A percentile compares a stretch with the other conserved stretches of the same genome.
Evolutionary conservation across 1,140 invertebrate genomes (phyloP).

Genomic region (Pseudomyrmex concolor): DNA sequence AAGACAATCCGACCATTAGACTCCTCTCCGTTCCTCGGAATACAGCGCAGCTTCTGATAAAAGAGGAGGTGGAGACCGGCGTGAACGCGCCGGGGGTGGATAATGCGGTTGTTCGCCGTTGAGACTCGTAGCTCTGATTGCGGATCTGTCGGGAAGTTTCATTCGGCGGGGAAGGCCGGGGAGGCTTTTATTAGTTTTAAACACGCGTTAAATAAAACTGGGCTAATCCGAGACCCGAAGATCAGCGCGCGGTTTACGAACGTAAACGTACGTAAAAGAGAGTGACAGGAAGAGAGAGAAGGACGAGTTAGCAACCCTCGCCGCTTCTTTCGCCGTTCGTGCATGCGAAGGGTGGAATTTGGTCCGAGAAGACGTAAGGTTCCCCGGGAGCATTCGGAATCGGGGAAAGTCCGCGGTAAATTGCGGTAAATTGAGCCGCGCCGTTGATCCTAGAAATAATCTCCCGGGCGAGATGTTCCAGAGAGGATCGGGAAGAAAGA

Average conservation of each 20-base stretch:
- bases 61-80: not conserved
- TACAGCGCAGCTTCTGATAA: not conserved
- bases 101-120: conserved; percentile 67
- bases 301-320: conserved; percentile 25
- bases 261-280: conserved; percentile 66
- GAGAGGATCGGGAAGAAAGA: too few relatives aligned
- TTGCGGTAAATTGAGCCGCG: conserved; percentile 67
- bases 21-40: conserved; percentile 32
- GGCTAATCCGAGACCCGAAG: conserved; percentile 71
- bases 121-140: conserved; percentile 69
- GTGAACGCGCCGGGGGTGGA: not conserved
- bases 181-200: conserved; percentile 84
- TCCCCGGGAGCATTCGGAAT: conserved; percentile 51
- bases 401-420: conserved; percentile 65
- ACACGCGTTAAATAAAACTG: conserved; percentile 84
- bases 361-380: conserved; percentile 60
- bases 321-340: conserved; percentile 39
- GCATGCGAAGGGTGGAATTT: conserved; percentile 40
- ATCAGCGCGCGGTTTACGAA: conserved; percentile 71
- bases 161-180: conserved; percentile 38
- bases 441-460: conserved; percentile 62
- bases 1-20: conserved; percentile 59
- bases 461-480: conserved; percentile 41
- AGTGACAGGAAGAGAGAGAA: conserved; percentile 4
- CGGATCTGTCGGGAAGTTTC: conserved; percentile 49